phyloP scores from a whole-genome alignment of 2,797 vertebrate species.

The Rhincodon typus region DNA sequence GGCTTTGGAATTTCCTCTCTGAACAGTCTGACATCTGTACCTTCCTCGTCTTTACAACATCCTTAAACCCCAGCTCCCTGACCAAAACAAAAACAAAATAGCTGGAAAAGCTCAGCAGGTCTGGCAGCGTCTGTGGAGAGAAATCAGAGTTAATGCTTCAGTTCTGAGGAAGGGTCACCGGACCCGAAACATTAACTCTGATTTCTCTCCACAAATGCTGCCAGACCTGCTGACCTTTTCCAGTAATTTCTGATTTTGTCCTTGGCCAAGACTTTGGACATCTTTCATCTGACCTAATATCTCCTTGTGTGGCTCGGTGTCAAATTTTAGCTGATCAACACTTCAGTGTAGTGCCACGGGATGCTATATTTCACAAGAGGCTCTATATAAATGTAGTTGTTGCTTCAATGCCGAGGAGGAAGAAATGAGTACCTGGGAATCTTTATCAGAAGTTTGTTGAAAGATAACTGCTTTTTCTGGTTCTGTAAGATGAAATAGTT shows the following conservation, averaged over 20 bases:
- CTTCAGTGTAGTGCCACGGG: neutral
- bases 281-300: neutral
- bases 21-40: neutral
- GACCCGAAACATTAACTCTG: too few relatives aligned
- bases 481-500: neutral
- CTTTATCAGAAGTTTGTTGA: neutral
- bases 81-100: neutral
- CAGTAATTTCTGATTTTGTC: too few relatives aligned
- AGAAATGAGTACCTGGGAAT: neutral
- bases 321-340: neutral
- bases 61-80: neutral
- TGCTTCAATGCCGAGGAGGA: neutral
- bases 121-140: too few relatives aligned
- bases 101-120: too few relatives aligned
- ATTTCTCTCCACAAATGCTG: too few relatives aligned
- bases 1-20: neutral
- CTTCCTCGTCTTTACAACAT: neutral
- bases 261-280: too few relatives aligned
- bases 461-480: neutral
- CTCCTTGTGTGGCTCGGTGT: neutral
- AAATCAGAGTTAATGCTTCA: too few relatives aligned
- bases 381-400: neutral
- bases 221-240: too few relatives aligned
- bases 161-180: too few relatives aligned
- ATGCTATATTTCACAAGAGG: neutral